Evolutionary conservation across 2,797 vertebrate genomes (phyloP), one percentile per base, ranked within the genome.

Genomic region (Rhinatrema bivittatum): DNA sequence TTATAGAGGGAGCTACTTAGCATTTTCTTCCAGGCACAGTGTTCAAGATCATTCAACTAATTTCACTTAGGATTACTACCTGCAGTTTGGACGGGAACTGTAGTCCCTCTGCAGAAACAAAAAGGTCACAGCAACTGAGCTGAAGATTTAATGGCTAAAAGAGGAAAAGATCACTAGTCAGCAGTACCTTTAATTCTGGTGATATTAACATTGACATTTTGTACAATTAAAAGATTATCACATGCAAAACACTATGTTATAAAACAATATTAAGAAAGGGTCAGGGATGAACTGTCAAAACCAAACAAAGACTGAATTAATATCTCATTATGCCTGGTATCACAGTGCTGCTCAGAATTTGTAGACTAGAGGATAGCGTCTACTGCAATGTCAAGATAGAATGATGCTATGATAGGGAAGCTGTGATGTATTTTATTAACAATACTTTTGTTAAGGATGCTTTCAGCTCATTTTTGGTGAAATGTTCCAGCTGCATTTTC

Each of bases 131-230:
- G 39, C 46, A 50, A 50, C 33, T 20, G 39, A 42, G 39, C 42
- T 42, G 50, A 46, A 42, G 39, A 46, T 50, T 50, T 50, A 50
- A 50, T 50, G 46, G 50, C 46, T 42, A 39, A 50, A 34, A 50
- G 46, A 46, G 46, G 46, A 50, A 50, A 50, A 50, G 46, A 50
- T 50, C 46, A 50, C 46, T 50, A 50, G 46, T 50, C 46, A 50
- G 46, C 46, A 50, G 50, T 50, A 42, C 46, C 50, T 50, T 50
- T 50, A 50, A 50, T 50, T 50, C 50, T 50, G 46, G 46, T 41
- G 46, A 50, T 50, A 46, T 50, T 50, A 50, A 50, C 46, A 50
- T 50, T 50, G 46, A 50, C 46, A 50, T 50, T 42, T 50, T 33
- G 29, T 50, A 46, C 46, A 50, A 50, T 50, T 50, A 50, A 39